These are phyloP conservation scores for Nebria brevicollis DNA, from an alignment of 2,888 invertebrate genomes.

Conservation along the genomic window DNA sequence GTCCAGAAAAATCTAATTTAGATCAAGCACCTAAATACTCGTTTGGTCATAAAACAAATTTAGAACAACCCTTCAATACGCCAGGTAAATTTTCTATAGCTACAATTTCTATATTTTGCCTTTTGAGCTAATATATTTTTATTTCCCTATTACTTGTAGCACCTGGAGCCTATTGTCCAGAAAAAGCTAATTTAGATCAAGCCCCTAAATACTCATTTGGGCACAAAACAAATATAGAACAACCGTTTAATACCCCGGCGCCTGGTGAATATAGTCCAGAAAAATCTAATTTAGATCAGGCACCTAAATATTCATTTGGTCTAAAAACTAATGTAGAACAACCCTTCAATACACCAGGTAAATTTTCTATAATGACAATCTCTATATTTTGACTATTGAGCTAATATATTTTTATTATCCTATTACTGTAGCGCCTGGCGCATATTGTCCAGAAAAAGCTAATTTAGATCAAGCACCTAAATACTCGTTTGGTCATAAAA, in stretches of 20 bases:
- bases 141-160: slow-evolving; percentile 54
- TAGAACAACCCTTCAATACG: slow-evolving; percentile 67
- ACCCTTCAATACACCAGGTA: slow-evolving; percentile 74
- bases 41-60: slow-evolving; percentile 69
- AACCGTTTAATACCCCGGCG: slow-evolving; percentile 71
- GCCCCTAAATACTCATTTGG: slow-evolving; percentile 70
- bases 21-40: slow-evolving; percentile 66
- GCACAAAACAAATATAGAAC: slow-evolving; percentile 65
- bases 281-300: slow-evolving; percentile 74
- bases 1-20: slow-evolving; percentile 74
- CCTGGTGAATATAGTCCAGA: slow-evolving; percentile 89
- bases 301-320: slow-evolving; percentile 77
- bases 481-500: slow-evolving; percentile 71
- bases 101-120: slow-evolving; percentile 15
- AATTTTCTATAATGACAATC: not conserved
- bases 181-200: slow-evolving; percentile 65
- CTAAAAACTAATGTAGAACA: slow-evolving; percentile 73
- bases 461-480: slow-evolving; percentile 70
- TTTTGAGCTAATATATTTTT: too few species aligned
- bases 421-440: slow-evolving; percentile 55
- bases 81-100: slow-evolving; percentile 65
- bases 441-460: slow-evolving; percentile 60
- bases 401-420: slow-evolving; percentile 20
- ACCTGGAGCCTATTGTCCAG: slow-evolving; percentile 69
- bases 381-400: too few species aligned